Evolutionary conservation across 2,797 vertebrate genomes (phyloP).

Genomic region (Neosalanx taihuensis): DNA sequence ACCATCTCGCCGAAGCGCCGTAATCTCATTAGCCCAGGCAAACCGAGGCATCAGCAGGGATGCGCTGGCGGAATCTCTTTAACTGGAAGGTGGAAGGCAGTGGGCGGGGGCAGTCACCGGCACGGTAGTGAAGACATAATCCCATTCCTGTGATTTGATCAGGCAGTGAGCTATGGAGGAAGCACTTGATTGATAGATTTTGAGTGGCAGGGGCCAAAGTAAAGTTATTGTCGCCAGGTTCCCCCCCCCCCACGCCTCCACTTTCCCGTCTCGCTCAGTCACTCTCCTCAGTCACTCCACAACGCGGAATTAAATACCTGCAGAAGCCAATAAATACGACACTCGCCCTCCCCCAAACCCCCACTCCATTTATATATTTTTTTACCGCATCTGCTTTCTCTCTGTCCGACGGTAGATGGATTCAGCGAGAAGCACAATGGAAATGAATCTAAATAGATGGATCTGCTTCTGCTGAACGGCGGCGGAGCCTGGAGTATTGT

Average conservation of each 20-base stretch:
- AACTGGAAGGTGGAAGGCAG: not conserved
- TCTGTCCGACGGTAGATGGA: not conserved
- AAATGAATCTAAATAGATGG: slow-evolving; percentile 16
- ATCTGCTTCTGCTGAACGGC: slow-evolving; percentile 12
- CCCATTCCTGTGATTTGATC: slow-evolving; percentile 24
- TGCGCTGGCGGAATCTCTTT: slow-evolving; percentile 1
- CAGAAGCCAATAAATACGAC: not conserved
- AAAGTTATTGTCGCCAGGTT: not conserved
- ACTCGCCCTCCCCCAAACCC: not conserved
- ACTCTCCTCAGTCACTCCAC: slow-evolving; percentile 4
- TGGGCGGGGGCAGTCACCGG: not conserved
- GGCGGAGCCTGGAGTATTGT: slow-evolving; percentile 13
- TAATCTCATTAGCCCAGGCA: slow-evolving; percentile 31
- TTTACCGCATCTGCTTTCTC: not conserved
- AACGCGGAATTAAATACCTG: slow-evolving; percentile 1
- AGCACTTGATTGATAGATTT: slow-evolving; percentile 6
- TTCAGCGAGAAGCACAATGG: slow-evolving; percentile 10
- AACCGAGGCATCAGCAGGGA: slow-evolving; percentile 4
- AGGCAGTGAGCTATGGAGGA: not conserved
- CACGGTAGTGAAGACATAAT: slow-evolving; percentile 3
- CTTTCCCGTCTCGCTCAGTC: not conserved
- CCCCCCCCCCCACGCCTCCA: not conserved
- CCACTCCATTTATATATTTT: not conserved
- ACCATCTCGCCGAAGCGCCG: slow-evolving; percentile 18
- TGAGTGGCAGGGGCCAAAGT: slow-evolving; percentile 8